Conservation (phyloP, 1,140 invertebrate genomes). For the Idris sp. region DNA sequence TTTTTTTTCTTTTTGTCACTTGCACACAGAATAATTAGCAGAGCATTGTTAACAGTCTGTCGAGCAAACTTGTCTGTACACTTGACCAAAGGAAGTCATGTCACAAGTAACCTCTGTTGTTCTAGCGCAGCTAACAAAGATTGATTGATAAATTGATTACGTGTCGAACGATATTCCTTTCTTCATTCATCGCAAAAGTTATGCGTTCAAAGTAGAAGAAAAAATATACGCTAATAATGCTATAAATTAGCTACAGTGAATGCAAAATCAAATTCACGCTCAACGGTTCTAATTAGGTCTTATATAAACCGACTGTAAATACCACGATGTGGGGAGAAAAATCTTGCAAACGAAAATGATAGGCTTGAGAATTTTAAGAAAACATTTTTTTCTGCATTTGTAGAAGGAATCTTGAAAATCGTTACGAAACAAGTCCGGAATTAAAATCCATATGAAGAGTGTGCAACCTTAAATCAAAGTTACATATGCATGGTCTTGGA, state of each 20-base stretch:
- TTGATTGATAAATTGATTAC: constrained; percentile 15
- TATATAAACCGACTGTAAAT: constrained; percentile 30
- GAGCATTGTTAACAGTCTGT: constrained; percentile 13
- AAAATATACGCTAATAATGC: constrained; percentile 21
- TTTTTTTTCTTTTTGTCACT: too few species aligned
- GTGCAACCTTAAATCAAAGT: constrained; percentile 33
- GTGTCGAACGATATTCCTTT: neutral
- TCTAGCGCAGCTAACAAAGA: constrained; percentile 3
- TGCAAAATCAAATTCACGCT: constrained; percentile 30
- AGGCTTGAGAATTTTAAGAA: constrained; percentile 2
- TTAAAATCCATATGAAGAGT: constrained; percentile 12
- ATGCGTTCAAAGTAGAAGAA: constrained; percentile 13
- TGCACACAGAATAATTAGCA: constrained; percentile 4
- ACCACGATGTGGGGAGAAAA: neutral
- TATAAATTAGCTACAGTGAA: constrained; percentile 23
- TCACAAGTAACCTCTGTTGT: constrained; percentile 11
- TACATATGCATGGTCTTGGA: constrained; percentile 4
- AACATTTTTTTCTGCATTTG: constrained; percentile 5
- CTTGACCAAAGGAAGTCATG: constrained; percentile 15
- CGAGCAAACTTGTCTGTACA: constrained; percentile 10
- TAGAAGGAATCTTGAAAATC: neutral
- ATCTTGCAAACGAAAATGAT: constrained; percentile 1
- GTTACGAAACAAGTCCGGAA: constrained; percentile 30
- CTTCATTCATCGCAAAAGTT: neutral
- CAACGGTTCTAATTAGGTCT: constrained; percentile 32